A percentile compares a stretch with the other conserved stretches of the same genome.
These are phyloP conservation scores for Callinectes sapidus DNA, from an alignment of 2,888 invertebrate genomes.

Conservation along the genomic window DNA sequence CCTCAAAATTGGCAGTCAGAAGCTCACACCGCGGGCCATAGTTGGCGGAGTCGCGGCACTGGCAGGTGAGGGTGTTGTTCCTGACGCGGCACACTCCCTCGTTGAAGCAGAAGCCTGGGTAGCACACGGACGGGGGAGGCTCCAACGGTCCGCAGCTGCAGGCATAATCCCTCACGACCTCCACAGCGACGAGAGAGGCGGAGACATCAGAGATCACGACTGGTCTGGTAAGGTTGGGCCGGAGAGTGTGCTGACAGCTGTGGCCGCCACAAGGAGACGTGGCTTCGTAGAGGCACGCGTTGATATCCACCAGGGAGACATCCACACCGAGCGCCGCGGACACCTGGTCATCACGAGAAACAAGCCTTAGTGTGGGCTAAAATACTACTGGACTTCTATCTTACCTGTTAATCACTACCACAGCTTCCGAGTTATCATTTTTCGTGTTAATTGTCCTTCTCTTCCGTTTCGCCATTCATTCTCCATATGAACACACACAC, in stretches of 20 bases:
- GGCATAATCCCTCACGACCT: slow-evolving; percentile 55
- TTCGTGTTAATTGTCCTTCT: too few relatives aligned
- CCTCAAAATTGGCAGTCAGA: slow-evolving; percentile 58
- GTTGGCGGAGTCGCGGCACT: slow-evolving; percentile 54
- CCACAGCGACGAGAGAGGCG: slow-evolving; percentile 62
- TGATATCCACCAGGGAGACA: slow-evolving; percentile 55
- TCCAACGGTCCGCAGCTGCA: slow-evolving; percentile 58
- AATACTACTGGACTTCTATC: neutral
- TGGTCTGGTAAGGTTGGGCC: slow-evolving; percentile 60
- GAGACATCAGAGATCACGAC: slow-evolving; percentile 51
- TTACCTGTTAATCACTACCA: neutral
- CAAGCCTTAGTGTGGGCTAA: neutral
- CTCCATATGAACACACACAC: too few relatives aligned
- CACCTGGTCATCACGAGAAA: slow-evolving; percentile 35
- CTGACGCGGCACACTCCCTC: slow-evolving; percentile 52
- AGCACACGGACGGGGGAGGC: slow-evolving; percentile 23
- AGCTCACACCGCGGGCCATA: slow-evolving; percentile 70
- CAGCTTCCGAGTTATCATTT: neutral
- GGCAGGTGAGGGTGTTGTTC: slow-evolving; percentile 48
- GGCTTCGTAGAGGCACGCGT: slow-evolving; percentile 63
- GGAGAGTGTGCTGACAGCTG: slow-evolving; percentile 57
- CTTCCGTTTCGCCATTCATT: too few relatives aligned
- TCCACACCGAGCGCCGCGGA: slow-evolving; percentile 48
- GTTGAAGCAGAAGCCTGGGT: slow-evolving; percentile 53
- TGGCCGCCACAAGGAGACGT: slow-evolving; percentile 46